Evolutionary conservation across 2,113 vertebrate species (phyloP), one percentile per base, ranked within the genome.

Genomic region (Odontesthes bonariensis): DNA sequence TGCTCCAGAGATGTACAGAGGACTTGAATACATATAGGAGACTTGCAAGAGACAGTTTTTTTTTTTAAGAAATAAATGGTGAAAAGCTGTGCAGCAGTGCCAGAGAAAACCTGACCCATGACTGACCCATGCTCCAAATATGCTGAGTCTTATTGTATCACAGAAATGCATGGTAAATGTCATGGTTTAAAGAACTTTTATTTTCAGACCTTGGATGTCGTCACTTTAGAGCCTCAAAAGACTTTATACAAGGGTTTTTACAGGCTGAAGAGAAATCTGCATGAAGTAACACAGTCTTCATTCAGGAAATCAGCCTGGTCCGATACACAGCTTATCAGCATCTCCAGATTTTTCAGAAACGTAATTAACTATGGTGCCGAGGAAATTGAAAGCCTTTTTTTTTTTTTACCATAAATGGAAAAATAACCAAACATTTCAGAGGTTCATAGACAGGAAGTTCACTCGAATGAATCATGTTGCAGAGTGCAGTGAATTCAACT

Each of bases 1-100:
- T 57, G 16, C 78, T 70, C 58, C 7, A 8, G 67, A 81, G 68
- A 68, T 54, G 61, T 51, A 40, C 47, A 31, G 33, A 17, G 19
- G 46, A 60, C 13, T 35, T 75, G 33, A 23, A 20, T 44, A 61
- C 47, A 68, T 65, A 55, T 66, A 42, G 54, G 16, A 57, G 31
- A 32, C 12, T 61, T 73, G 32, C 19, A 52, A 64, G 69, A 73
- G 69, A 62, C 49, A 46, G 1, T 27, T 27, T 27, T 27, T 2
- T 27, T 27, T 27, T 27, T 27, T 2, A 27, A 27, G 62, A 72
- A 77, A 73, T 55, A 9, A 72, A 64, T 62, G 55, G 31, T 64
- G 52, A 58, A 44, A 63, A 57, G 66, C 27, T 8, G 54, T 23
- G 35, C 23, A 62, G 51, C 8, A 59, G 22, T 32, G 22, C 23